These are phyloP conservation scores for Ictalurus punctatus DNA, from an alignment of 2,113 vertebrate genomes.

Conservation along the genomic window DNA sequence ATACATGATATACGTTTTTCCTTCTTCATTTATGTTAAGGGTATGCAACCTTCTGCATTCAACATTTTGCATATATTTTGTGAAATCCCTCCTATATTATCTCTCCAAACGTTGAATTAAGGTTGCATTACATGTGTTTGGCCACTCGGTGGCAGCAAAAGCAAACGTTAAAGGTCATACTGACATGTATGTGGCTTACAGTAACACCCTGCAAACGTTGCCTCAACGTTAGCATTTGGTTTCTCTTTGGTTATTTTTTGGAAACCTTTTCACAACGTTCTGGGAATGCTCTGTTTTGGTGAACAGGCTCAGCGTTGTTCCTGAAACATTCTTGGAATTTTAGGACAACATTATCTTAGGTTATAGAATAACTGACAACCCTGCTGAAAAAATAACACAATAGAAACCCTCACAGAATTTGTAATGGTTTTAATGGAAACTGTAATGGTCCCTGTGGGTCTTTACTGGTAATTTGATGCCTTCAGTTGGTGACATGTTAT, in stretches of 20 bases:
- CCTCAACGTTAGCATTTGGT: background rate
- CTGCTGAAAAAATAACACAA: too few relatives aligned
- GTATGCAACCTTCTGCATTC: background rate
- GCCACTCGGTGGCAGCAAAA: conserved; percentile 40
- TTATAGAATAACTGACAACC: background rate
- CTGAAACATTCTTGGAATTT: background rate
- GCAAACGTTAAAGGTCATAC: background rate
- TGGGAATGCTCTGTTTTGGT: background rate
- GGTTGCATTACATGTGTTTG: background rate
- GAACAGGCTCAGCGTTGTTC: background rate
- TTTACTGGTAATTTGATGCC: too few relatives aligned
- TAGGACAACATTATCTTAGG: background rate
- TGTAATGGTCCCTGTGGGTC: too few relatives aligned
- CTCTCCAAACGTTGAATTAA: too few relatives aligned
- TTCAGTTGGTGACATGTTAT: too few relatives aligned
- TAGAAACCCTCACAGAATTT: too few relatives aligned
- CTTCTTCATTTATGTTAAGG: background rate
- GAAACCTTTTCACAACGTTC: background rate
- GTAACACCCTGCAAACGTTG: background rate
- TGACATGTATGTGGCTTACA: background rate
- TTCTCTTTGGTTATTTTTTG: background rate
- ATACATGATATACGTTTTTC: too few relatives aligned
- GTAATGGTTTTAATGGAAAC: too few relatives aligned
- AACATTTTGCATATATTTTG: background rate
- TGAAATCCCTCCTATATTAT: background rate